A percentile compares a stretch with the other conserved stretches of the same genome.
Conservation (phyloP, 30 jellyfish, hydroid and myxozoan species). For the Aurelia sp. region DNA sequence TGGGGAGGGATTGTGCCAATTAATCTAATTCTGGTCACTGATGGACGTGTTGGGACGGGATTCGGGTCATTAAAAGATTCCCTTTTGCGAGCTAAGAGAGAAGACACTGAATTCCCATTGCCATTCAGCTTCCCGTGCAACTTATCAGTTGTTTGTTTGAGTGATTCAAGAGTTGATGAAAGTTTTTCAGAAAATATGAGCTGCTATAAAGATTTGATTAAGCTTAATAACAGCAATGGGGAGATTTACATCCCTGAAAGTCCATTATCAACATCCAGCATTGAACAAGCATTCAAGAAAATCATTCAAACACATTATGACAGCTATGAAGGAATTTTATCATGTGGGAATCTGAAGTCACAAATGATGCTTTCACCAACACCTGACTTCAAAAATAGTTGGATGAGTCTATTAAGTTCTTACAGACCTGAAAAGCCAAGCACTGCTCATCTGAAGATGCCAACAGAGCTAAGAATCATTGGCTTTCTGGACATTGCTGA, state of each 20-base stretch:
- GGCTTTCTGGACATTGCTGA: constrained; percentile 92
- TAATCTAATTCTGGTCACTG: constrained; percentile 85
- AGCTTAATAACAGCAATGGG: constrained; percentile 69
- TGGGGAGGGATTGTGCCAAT: constrained; percentile 91
- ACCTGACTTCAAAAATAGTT: constrained; percentile 80
- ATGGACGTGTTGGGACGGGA: constrained; percentile 86
- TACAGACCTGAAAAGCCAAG: constrained; percentile 64
- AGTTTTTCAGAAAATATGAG: constrained; percentile 53
- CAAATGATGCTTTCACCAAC: constrained; percentile 82
- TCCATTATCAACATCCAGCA: constrained; percentile 49
- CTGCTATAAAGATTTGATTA: constrained; percentile 69
- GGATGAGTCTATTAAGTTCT: constrained; percentile 48
- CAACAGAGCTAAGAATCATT: constrained; percentile 55
- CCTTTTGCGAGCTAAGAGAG: constrained; percentile 7
- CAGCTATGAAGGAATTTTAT: constrained; percentile 59
- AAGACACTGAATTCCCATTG: constrained; percentile 57
- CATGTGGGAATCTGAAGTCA: constrained; percentile 86
- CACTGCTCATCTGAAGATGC: constrained; percentile 40
- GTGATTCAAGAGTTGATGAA: constrained; percentile 48
- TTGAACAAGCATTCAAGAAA: constrained; percentile 65
- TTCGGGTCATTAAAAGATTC: constrained; percentile 82
- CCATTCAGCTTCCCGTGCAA: constrained; percentile 92
- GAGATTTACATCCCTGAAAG: constrained; percentile 82
- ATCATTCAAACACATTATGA: constrained; percentile 75
- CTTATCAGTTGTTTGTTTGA: constrained; percentile 69